Percentiles rank a stretch among this genome's conserved stretches.
phyloP scores from a whole-genome alignment of 2,113 vertebrate species.

The Chamaetylas fuelleborni region DNA sequence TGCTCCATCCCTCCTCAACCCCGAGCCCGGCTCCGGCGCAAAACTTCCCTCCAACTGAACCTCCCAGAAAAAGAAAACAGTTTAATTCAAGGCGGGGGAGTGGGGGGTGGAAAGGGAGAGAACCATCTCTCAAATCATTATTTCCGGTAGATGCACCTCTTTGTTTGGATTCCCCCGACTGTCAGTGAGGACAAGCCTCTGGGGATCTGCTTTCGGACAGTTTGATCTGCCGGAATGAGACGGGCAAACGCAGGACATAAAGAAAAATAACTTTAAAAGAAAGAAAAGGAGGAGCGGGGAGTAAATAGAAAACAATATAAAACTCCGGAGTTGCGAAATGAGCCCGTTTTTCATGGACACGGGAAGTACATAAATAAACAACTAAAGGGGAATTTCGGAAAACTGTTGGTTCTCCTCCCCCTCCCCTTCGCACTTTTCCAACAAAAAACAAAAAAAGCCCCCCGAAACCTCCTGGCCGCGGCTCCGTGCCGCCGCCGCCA shows the following conservation, averaged over 20 bases:
- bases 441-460: neutral
- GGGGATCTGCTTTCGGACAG: slow-evolving; percentile 42
- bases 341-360: neutral
- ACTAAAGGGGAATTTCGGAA: neutral
- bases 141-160: slow-evolving; percentile 79
- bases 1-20: slow-evolving; percentile 13
- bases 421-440: neutral
- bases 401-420: neutral
- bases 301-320: neutral
- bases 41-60: slow-evolving; percentile 60
- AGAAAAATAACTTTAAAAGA: neutral
- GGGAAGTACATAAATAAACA: slow-evolving; percentile 16
- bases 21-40: neutral
- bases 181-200: slow-evolving; percentile 55
- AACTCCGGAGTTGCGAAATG: slow-evolving; percentile 43
- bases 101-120: slow-evolving; percentile 8
- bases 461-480: neutral
- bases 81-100: slow-evolving; percentile 1
- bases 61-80: slow-evolving; percentile 4
- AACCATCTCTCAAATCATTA: slow-evolving; percentile 70
- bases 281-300: neutral
- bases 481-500: neutral
- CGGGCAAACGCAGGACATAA: neutral
- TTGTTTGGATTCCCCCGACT: slow-evolving; percentile 77
- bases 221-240: slow-evolving; percentile 17